Evolutionary conservation across 2,888 invertebrate species (phyloP).

Genomic region (Athalia rosae): DNA sequence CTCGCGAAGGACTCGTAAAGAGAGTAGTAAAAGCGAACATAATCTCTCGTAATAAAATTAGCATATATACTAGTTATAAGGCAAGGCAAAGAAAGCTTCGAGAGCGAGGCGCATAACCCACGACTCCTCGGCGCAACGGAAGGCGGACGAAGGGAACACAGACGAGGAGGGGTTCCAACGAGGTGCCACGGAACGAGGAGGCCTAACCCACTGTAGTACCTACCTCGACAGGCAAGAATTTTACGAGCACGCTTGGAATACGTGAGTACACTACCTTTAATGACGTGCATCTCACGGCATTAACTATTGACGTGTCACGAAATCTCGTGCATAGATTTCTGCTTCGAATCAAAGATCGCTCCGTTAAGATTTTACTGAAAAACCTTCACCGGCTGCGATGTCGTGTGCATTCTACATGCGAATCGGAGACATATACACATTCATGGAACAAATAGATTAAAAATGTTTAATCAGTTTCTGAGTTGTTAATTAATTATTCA

Average conservation of each 20-base stretch:
- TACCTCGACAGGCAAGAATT: constrained; percentile 37
- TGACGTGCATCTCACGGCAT: constrained; percentile 39
- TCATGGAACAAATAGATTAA: too few species aligned
- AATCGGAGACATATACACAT: neutral
- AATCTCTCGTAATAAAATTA: constrained; percentile 46
- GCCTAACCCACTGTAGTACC: constrained; percentile 38
- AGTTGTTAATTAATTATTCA: too few species aligned
- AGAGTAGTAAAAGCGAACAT: constrained; percentile 46
- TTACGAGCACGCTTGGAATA: constrained; percentile 39
- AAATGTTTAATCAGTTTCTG: too few species aligned
- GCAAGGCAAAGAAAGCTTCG: constrained; percentile 30
- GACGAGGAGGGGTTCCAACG: constrained; percentile 30
- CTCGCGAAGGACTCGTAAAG: constrained; percentile 45
- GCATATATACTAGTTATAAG: constrained; percentile 46
- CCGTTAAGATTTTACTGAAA: neutral
- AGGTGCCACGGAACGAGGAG: constrained; percentile 41
- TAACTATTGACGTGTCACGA: constrained; percentile 40
- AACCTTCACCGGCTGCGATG: neutral
- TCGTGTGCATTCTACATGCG: neutral
- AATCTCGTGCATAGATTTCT: constrained; percentile 28
- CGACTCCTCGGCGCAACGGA: constrained; percentile 8
- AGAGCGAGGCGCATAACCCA: constrained; percentile 43
- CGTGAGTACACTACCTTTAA: constrained; percentile 34
- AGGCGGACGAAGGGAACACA: constrained; percentile 29
- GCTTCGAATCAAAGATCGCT: constrained; percentile 5